Evolutionary conservation across 92 coral and sea anemone species (phyloP), one percentile per base, ranked within the genome.

Genomic region (Bergia puertoricense): DNA sequence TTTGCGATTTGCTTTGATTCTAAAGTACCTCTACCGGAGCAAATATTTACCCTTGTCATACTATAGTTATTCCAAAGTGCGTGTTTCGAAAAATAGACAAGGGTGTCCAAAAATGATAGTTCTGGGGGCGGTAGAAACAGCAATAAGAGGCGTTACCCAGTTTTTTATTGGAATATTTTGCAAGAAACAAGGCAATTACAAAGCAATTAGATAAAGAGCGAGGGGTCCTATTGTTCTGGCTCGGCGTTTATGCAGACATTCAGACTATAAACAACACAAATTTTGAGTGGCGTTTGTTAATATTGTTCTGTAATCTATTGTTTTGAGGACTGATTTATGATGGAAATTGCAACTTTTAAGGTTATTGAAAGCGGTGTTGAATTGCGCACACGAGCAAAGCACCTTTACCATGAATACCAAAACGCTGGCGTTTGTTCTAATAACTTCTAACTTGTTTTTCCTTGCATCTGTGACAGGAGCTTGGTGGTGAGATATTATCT

Each of bases 281-380:
- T 84, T 90, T 92, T 93, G 90, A 92, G 94, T 90, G 98, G 96
- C 81, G 74, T 90, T 75, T 85, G 86, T 38, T 67, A 89, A 93
- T 92, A 88, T 92, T 89, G 91, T 79, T 73, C 78, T 54, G 69
- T 90, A 95, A 93, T 92, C 98, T 89, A 93, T 95, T 95, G 98
- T 95, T 93, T 91, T 93, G 90, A 80, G 82, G 88, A 66, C 37
- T 88, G 92, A 81, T 90, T 91, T 85, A 91, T 95, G 92, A 91
- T 81, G 86, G 78, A 81, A 75, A 75, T 88, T 82, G 85, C 82
- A 81, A 79, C 80, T 80, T 84, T 68, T 57, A 41, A 36, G 82
- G 88, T 74, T 86, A 89, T 81, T 80, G 83, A 81, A 73, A 23
- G 88, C 37, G 72, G 56, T 88, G 67, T 75, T 82, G 30, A 81